Evolutionary conservation across 2,888 invertebrate species (phyloP), one percentile per base, ranked within the genome.

Genomic region (Synanthedon formicaeformis): DNA sequence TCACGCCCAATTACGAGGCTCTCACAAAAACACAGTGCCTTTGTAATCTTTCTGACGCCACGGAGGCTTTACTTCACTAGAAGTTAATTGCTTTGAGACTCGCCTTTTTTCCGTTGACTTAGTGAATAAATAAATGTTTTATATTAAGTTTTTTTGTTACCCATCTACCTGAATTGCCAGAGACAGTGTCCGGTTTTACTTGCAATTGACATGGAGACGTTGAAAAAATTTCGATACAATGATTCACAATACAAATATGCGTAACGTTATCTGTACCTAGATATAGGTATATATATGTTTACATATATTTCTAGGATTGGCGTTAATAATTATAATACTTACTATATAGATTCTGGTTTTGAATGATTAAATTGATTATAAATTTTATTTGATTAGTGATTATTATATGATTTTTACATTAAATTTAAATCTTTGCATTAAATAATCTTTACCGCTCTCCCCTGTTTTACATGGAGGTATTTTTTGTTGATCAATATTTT

Each of bases 11-110:
- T 3, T 3, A 34, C 10, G 8, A 2, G 34, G 6, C 34, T 34
- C 34, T 34, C 34, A 34, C 34, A 34, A 34, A 34, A 34, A 34
- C 8, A 10, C 10, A 82, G 76, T 81, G 8, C 80, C 76, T 75
- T 81, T 83, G 83, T 85, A 83, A 86, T 84, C 82, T 78, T 70
- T 65, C 79, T 84, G 86, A 86, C 86, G 86, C 86, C 86, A 84
- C 65, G 60, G 75, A 74, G 78, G 78, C 76, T 83, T 45, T 72
- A 83, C 71, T 73, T 68, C 62, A 34, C 34, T 34, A 34, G 10
- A 66, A 78, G 76, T 83, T 87, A 86, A 87, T 87, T 86, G 85
- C 81, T 82, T 83, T 69, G 72, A 72, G 80, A 34, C 34, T 34
- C 34, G 77, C 65, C 70, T 77, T 81, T 80, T 80, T 73, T 71